Conservation (phyloP, 2,797 vertebrate genomes). For the Leptoclinus maculatus region DNA sequence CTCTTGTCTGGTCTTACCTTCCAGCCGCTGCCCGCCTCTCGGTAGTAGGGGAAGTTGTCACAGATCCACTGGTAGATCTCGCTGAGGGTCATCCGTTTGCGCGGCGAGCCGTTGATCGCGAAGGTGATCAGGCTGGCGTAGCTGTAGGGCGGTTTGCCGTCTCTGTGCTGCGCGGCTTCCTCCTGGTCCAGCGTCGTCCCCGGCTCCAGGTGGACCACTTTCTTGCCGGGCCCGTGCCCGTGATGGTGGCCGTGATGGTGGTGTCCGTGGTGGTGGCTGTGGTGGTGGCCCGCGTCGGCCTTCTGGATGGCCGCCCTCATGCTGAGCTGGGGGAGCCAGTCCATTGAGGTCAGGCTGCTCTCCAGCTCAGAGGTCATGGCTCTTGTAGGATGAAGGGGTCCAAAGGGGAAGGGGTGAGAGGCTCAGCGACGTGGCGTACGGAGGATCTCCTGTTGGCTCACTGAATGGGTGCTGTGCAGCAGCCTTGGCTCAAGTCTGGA, state of each 20-base stretch:
- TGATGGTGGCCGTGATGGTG: slow-evolving; percentile 76
- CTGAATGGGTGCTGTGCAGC: slow-evolving; percentile 69
- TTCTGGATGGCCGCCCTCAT: slow-evolving; percentile 90
- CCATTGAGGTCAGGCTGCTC: slow-evolving; percentile 92
- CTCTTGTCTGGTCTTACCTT: slow-evolving; percentile 81
- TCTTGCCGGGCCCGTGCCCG: slow-evolving; percentile 81
- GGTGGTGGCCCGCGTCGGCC: slow-evolving; percentile 81
- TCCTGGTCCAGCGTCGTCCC: slow-evolving; percentile 89
- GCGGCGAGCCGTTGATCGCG: slow-evolving; percentile 90
- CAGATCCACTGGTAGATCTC: slow-evolving; percentile 95
- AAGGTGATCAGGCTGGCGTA: slow-evolving; percentile 93
- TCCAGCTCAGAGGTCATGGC: slow-evolving; percentile 91
- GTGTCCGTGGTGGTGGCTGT: slow-evolving; percentile 75
- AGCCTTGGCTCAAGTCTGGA: slow-evolving; percentile 78
- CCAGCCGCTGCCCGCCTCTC: slow-evolving; percentile 91
- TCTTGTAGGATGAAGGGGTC: slow-evolving; percentile 29
- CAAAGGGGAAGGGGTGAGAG: slow-evolving; percentile 35
- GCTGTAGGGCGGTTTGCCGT: slow-evolving; percentile 92
- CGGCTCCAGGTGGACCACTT: slow-evolving; percentile 83
- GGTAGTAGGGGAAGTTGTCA: slow-evolving; percentile 92
- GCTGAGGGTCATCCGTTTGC: slow-evolving; percentile 92
- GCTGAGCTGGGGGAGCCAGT: slow-evolving; percentile 91
- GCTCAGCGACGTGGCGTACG: slow-evolving; percentile 54
- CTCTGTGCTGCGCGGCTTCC: slow-evolving; percentile 88
- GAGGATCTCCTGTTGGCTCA: slow-evolving; percentile 68